Evolutionary conservation across 2,888 invertebrate genomes (phyloP), one percentile per base, ranked within the genome.

Genomic region (Melieria picta): DNA sequence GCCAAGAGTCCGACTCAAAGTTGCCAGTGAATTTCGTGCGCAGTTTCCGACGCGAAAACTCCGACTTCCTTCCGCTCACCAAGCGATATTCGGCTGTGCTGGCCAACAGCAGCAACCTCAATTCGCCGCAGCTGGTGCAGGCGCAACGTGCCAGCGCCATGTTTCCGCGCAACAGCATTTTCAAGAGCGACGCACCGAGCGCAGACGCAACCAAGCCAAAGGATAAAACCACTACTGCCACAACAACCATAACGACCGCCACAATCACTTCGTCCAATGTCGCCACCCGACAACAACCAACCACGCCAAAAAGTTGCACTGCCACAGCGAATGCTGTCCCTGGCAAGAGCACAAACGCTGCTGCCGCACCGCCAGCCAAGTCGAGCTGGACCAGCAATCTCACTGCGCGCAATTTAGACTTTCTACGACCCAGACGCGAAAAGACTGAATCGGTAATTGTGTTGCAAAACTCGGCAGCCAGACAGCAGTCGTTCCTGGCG

Each of bases 391-490:
- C 80, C 69, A 84, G 76, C 79, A 88, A 78, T 86, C 80, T 81
- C 82, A 84, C 73, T 77, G 82, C 75, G 77, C 80, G 70, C 76
- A 86, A 81, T 81, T 85, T 80, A 79, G 87, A 87, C 82, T 88
- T 90, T 77, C 84, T 91, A 79, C 90, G 90, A 81, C 94, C 93
- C 65, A 90, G 95, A 82, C 90, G 95, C 81, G 95, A 95, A 90
- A 94, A 94, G 89, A 95, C 95, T 83, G 95, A 95, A 88, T 94
- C 94, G 74, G 94, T 94, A 87, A 94, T 95, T 84, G 92, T 94
- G 80, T 90, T 93, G 84, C 90, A 93, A 81, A 91, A 89, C 85
- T 88, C 89, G 64, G 88, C 89, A 73, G 87, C 88, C 72, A 85
- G 89, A 46, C 88, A 88, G 10, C 81, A 81, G 76, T 85, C 88